Evolutionary conservation across 1,140 invertebrate species (phyloP).

Genomic region (Achroia grisella): DNA sequence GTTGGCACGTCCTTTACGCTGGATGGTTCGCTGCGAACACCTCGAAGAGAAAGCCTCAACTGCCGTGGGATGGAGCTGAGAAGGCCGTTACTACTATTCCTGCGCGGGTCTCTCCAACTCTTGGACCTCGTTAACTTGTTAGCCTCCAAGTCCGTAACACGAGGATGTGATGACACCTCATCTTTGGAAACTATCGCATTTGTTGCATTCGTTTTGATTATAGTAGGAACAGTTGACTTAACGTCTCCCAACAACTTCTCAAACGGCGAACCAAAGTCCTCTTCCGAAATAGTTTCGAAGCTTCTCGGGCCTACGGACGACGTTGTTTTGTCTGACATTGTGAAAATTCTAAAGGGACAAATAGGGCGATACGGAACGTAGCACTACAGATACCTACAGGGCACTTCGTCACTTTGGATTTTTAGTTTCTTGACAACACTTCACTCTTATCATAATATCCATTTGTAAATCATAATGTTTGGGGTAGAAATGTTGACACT

Average conservation of each 20-base stretch:
- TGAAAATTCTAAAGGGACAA: conserved; percentile 27
- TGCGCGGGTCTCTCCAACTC: conserved; percentile 55
- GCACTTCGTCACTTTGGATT: conserved; percentile 71
- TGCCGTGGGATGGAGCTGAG: conserved; percentile 72
- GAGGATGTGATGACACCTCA: conserved; percentile 39
- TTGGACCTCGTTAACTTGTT: conserved; percentile 65
- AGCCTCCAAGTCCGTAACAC: conserved; percentile 48
- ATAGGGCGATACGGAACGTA: conserved; percentile 41
- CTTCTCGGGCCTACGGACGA: conserved; percentile 63
- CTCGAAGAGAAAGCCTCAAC: conserved; percentile 71
- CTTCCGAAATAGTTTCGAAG: conserved; percentile 69
- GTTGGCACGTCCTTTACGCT: conserved; percentile 64
- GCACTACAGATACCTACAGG: conserved; percentile 59
- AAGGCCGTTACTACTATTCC: conserved; percentile 58
- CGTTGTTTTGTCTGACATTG: conserved; percentile 65
- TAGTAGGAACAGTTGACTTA: conserved; percentile 59
- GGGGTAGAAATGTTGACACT: conserved; percentile 72
- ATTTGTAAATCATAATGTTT: conserved; percentile 74
- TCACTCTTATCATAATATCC: conserved; percentile 74
- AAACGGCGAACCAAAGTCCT: conserved; percentile 64
- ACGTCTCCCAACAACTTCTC: conserved; percentile 65
- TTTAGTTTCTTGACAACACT: conserved; percentile 73
- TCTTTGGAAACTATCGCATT: conserved; percentile 53
- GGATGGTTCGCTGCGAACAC: conserved; percentile 63
- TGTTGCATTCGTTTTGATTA: conserved; percentile 65